Evolutionary conservation across 2,888 invertebrate species (phyloP).

Genomic region (Ormyrus rosae): DNA sequence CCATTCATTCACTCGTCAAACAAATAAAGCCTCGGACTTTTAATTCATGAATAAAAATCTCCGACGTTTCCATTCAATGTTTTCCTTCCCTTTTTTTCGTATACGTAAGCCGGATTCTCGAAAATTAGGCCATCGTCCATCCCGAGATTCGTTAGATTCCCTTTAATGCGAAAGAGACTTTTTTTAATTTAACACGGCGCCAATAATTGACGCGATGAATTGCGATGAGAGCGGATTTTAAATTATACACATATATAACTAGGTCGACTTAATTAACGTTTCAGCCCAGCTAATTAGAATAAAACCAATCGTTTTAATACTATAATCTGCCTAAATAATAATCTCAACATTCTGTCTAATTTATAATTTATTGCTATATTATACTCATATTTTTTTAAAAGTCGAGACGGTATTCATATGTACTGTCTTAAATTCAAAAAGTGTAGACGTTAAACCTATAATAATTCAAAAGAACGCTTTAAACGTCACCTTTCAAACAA

Average conservation of each 20-base stretch:
- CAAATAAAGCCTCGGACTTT: background rate
- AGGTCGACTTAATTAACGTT: constrained; percentile 20
- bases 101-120: background rate
- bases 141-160: background rate
- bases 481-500: too few relatives aligned
- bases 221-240: background rate
- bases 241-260: background rate
- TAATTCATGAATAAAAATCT: constrained; percentile 21
- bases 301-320: background rate
- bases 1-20: background rate
- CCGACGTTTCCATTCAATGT: background rate
- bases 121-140: background rate
- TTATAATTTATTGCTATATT: too few relatives aligned
- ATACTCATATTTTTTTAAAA: too few relatives aligned
- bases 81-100: too few relatives aligned
- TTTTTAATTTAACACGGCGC: constrained; percentile 12
- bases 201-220: background rate
- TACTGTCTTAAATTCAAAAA: too few relatives aligned
- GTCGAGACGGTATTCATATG: too few relatives aligned
- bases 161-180: constrained; percentile 8
- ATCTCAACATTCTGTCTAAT: too few relatives aligned
- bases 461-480: too few relatives aligned
- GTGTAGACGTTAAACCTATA: too few relatives aligned
- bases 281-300: background rate
- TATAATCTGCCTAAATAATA: too few relatives aligned